These are phyloP conservation scores for Cettia cetti DNA, from an alignment of 2,113 vertebrate species.

Conservation along the genomic window DNA sequence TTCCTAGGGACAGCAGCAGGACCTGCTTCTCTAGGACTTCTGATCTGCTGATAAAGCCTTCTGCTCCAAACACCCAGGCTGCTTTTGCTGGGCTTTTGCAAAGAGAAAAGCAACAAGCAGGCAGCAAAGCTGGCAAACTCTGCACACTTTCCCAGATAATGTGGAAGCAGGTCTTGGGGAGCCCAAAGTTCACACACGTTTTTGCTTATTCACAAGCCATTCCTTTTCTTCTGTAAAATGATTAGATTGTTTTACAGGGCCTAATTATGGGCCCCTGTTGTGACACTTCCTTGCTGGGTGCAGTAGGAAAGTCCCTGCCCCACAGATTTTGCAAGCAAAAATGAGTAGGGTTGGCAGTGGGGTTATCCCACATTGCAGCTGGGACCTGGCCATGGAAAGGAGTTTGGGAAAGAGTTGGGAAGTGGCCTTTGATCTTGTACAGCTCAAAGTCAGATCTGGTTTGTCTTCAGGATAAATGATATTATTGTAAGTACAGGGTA, in stretches of 20 bases:
- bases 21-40: not conserved
- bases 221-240: not conserved
- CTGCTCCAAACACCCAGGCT: not conserved
- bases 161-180: not conserved
- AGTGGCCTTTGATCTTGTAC: not conserved
- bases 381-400: not conserved
- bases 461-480: not conserved
- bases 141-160: accelerated
- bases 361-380: not conserved
- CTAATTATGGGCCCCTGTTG: not conserved
- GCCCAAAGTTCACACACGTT: not conserved
- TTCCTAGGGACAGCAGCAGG: not conserved
- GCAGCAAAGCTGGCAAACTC: not conserved
- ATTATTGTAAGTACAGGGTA: not conserved
- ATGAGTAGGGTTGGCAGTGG: not conserved
- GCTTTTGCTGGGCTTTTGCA: not conserved
- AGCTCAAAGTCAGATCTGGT: not conserved
- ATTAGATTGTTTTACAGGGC: not conserved
- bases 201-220: not conserved
- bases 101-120: not conserved
- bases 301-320: not conserved
- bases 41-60: not conserved
- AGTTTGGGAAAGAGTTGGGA: not conserved
- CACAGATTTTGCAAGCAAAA: accelerated
- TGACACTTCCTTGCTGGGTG: not conserved